Evolutionary conservation across 2,888 invertebrate species (phyloP).

Genomic region (Clitarchus hookeri): DNA sequence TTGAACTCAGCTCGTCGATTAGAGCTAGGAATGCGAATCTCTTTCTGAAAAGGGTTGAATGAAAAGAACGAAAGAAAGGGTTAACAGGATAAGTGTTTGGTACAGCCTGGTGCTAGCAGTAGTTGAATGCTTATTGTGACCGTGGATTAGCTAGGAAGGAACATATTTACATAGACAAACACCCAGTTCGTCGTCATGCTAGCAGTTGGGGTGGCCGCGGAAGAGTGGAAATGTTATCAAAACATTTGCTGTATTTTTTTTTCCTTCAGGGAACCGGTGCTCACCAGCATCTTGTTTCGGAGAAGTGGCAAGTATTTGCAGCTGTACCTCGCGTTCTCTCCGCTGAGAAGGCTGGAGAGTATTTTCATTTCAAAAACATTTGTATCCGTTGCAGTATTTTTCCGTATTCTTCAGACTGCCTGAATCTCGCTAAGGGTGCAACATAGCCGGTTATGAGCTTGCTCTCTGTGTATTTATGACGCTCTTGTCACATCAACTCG

Average conservation of each 20-base stretch:
- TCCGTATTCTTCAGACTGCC: too few relatives aligned
- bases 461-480: too few relatives aligned
- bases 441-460: too few relatives aligned
- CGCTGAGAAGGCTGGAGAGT: not conserved
- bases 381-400: too few relatives aligned
- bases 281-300: not conserved
- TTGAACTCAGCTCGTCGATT: not conserved
- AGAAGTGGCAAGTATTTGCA: not conserved
- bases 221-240: not conserved
- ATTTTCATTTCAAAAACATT: too few relatives aligned
- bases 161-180: conserved; percentile 14
- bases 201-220: not conserved
- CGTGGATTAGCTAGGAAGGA: not conserved
- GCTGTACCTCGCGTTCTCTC: not conserved
- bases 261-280: not conserved
- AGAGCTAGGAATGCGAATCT: conserved; percentile 23
- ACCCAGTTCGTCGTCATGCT: not conserved
- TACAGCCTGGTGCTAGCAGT: not conserved
- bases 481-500: too few relatives aligned
- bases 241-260: not conserved
- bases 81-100: conserved; percentile 24
- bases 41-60: conserved; percentile 22
- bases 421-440: too few relatives aligned
- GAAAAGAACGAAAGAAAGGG: conserved; percentile 23
- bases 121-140: conserved; percentile 7